A percentile compares a stretch with the other conserved stretches of the same genome.
phyloP scores from a whole-genome alignment of 2,888 invertebrate species.

The Scrobipalpa costella region DNA sequence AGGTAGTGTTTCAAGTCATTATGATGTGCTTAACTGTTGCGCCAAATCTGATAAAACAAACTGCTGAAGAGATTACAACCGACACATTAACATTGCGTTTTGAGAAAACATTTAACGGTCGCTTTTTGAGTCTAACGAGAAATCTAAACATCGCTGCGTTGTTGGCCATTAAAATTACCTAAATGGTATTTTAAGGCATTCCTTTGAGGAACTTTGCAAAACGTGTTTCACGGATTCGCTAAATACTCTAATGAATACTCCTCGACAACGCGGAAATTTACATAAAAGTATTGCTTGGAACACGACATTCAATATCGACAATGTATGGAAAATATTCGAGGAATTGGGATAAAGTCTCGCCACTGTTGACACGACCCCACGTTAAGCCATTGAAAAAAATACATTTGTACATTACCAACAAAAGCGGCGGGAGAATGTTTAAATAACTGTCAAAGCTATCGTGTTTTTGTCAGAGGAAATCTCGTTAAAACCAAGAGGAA shows the following conservation, averaged over 20 bases:
- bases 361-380: conserved; percentile 42
- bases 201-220: conserved; percentile 49
- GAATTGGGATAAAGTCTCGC: conserved; percentile 34
- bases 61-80: not conserved
- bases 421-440: conserved; percentile 56
- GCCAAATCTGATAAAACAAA: conserved; percentile 21
- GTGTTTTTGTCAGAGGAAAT: conserved; percentile 58
- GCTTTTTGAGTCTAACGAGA: not conserved
- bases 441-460: conserved; percentile 67
- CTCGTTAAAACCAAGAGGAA: conserved; percentile 67
- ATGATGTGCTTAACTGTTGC: conserved; percentile 20
- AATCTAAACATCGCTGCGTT: not conserved
- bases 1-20: conserved; percentile 42
- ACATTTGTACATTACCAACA: conserved; percentile 39
- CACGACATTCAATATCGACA: conserved; percentile 39
- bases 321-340: conserved; percentile 37
- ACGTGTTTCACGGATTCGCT: conserved; percentile 48
- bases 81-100: not conserved
- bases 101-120: conserved; percentile 6
- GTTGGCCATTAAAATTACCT: conserved; percentile 5
- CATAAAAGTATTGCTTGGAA: conserved; percentile 42
- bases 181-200: conserved; percentile 32
- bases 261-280: conserved; percentile 43
- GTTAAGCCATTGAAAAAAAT: conserved; percentile 43
- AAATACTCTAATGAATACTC: conserved; percentile 56